These are phyloP conservation scores for Eucidaris tribuloides DNA, from an alignment of 35 echinoderm and acorn worm species.

Conservation along the genomic window DNA sequence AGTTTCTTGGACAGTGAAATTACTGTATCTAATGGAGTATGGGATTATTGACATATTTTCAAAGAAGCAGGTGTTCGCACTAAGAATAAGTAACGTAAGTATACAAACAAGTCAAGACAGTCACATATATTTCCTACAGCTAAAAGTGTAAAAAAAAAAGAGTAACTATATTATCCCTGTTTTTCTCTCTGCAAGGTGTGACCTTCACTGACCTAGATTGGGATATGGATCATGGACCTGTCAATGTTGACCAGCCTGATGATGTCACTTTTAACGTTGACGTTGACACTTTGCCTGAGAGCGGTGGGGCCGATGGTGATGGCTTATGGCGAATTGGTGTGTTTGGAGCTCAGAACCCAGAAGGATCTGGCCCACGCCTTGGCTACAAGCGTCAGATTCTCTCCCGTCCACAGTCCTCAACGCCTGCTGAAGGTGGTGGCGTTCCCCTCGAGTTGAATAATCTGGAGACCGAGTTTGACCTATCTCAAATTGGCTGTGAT, in stretches of 20 bases:
- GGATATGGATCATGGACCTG: constrained; percentile 61
- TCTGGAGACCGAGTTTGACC: constrained; percentile 70
- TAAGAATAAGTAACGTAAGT: not conserved
- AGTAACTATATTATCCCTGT: not conserved
- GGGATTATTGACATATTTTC: not conserved
- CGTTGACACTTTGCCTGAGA: constrained; percentile 33
- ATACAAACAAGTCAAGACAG: not conserved
- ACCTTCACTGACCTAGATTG: constrained; percentile 72
- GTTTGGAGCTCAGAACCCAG: constrained; percentile 43
- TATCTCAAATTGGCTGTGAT: constrained; percentile 77
- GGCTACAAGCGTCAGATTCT: constrained; percentile 67
- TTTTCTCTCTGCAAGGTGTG: constrained; percentile 40
- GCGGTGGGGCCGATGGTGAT: constrained; percentile 49
- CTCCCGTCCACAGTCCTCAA: constrained; percentile 30
- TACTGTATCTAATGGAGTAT: not conserved
- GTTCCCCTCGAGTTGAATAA: constrained; percentile 3
- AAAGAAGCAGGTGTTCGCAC: not conserved
- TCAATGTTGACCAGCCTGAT: constrained; percentile 41
- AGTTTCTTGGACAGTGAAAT: not conserved
- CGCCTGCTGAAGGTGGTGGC: constrained; percentile 9
- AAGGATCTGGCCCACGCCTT: constrained; percentile 41
- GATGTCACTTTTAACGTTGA: constrained; percentile 60
- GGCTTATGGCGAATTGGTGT: constrained; percentile 72
- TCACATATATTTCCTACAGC: not conserved
- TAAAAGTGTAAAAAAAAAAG: not conserved